Evolutionary conservation across 1,140 invertebrate genomes (phyloP).

Genomic region (Zeugodacus cucurbitae): DNA sequence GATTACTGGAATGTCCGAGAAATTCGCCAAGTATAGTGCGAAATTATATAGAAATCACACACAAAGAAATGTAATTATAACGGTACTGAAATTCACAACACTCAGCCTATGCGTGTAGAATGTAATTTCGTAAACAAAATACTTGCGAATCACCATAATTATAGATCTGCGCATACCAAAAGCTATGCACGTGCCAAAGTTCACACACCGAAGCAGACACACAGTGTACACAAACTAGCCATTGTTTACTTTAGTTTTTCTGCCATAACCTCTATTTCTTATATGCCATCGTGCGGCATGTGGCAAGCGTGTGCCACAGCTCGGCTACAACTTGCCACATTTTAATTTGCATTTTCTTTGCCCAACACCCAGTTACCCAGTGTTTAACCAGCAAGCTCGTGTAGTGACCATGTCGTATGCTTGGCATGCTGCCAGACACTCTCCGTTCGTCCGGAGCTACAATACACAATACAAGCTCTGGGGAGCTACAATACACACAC

Average conservation of each 20-base stretch:
- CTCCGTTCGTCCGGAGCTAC: background rate
- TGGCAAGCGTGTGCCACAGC: background rate
- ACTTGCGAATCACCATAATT: slow-evolving; percentile 14
- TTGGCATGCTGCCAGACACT: background rate
- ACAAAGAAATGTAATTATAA: background rate
- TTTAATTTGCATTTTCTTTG: slow-evolving; percentile 32
- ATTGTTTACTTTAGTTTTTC: background rate
- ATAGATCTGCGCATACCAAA: background rate
- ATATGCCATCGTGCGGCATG: background rate
- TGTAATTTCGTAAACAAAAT: slow-evolving; percentile 7
- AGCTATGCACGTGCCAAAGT: background rate
- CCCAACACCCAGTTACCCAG: background rate
- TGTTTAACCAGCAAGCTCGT: slow-evolving; percentile 3
- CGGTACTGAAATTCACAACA: background rate
- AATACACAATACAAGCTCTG: too few relatives aligned
- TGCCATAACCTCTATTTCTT: background rate
- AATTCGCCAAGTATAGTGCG: background rate
- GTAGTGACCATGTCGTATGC: background rate
- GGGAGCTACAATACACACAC: background rate
- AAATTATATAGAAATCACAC: background rate
- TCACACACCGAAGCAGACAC: background rate
- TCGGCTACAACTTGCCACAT: background rate
- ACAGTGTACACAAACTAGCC: background rate
- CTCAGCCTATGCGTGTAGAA: background rate
- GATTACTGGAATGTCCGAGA: background rate